Base-by-base conservation (phyloP, 2,113 vertebrate genomes). In the Andinoacara biseriatus region DNA sequence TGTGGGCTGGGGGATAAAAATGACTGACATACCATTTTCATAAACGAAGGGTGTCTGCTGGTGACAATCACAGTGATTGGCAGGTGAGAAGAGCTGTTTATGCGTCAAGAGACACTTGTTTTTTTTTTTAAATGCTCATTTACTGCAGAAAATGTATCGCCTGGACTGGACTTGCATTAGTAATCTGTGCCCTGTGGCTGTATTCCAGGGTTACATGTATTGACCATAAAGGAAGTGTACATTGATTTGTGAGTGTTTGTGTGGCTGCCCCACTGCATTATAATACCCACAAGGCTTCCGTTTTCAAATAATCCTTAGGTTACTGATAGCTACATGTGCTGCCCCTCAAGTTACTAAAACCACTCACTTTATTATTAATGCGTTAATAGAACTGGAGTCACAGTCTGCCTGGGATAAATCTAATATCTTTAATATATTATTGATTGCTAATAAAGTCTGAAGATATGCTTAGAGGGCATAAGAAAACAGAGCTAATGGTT, bases 31-130 rank as follows among this genome's bases (percentile, higher is more conserved):
- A 63, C 81, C 75, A 79, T 91, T 90, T 93, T 93, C 76, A 89
- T 85, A 89, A 90, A 81, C 17, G 59, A 90, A 91, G 86, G 76
- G 76, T 65, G 56, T 82, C 82, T 84, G 85, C 56, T 60, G 18
- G 74, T 90, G 93, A 88, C 90, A 91, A 89, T 93, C 90, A 81
- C 61, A 1, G 54, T 93, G 92, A 94, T 82, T 93, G 93, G 54
- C 86, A 74, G 89, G 54, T 82, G 87, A 91, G 84, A 84, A 26
- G 77, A 82, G 76, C 86, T 88, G 88, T 88, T 90, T 84, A 81
- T 75, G 85, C 80, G 4, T 78, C 40, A 24, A 35, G 82, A 88
- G 85, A 88, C 69, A 20, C 76, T 86, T 76, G 78, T 63, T 31
- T 87, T 49, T 10, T 31, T 1, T 0, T 63, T 46, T 24, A 5